Percentiles rank a stretch among this genome's conserved stretches.
Evolutionary conservation across 2,888 invertebrate genomes (phyloP).

Genomic region (Philereme transversata): DNA sequence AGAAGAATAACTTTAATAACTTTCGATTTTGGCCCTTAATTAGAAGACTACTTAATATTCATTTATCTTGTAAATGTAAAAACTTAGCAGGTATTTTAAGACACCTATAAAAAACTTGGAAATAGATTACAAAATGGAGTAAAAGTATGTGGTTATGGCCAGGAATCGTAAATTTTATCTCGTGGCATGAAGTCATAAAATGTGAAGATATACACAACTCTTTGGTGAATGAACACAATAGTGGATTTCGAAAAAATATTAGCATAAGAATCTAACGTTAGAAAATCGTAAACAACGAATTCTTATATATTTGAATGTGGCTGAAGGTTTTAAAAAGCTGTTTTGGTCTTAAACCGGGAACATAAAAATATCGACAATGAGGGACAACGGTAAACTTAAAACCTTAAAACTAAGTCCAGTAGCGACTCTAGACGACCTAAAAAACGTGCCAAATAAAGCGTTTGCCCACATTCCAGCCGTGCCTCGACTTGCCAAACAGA

Average conservation of each 20-base stretch:
- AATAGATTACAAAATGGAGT: slow-evolving; percentile 23
- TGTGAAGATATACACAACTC: slow-evolving; percentile 19
- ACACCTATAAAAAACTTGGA: slow-evolving; percentile 16
- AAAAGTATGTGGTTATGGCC: slow-evolving; percentile 20
- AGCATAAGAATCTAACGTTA: slow-evolving; percentile 23
- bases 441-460: slow-evolving; percentile 54
- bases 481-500: slow-evolving; percentile 54
- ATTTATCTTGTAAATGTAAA: slow-evolving; percentile 30
- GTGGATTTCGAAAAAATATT: slow-evolving; percentile 26
- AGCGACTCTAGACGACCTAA: slow-evolving; percentile 33
- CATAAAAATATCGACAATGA: slow-evolving; percentile 12
- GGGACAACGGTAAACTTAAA: slow-evolving; percentile 20
- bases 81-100: slow-evolving; percentile 12
- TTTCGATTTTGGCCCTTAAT: slow-evolving; percentile 49
- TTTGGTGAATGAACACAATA: slow-evolving; percentile 21
- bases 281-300: slow-evolving; percentile 15
- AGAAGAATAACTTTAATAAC: slow-evolving; percentile 30
- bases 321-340: background rate
- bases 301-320: background rate
- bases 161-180: slow-evolving; percentile 30
- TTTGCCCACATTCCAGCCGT: slow-evolving; percentile 56
- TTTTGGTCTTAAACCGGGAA: background rate
- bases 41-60: slow-evolving; percentile 29
- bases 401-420: slow-evolving; percentile 20
- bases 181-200: slow-evolving; percentile 28